Conservation (phyloP, 2,888 invertebrate genomes). For the Nebria salina region DNA sequence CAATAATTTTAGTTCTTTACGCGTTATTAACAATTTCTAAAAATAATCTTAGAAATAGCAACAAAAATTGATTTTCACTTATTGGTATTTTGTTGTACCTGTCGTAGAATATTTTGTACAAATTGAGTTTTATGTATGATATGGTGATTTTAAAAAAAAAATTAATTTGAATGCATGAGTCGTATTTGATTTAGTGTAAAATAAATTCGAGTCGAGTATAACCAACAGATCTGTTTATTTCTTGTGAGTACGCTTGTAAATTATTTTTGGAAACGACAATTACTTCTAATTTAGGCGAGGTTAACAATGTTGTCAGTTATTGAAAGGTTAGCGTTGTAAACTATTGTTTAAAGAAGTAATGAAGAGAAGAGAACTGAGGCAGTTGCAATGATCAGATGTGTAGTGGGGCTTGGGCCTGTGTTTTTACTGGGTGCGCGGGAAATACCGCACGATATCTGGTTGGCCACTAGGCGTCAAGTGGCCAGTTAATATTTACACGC, state of each 20-base stretch:
- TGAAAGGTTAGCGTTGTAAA: neutral
- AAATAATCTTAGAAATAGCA: no score
- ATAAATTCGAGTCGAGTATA: neutral
- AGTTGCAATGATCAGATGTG: neutral
- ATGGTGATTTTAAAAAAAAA: no score
- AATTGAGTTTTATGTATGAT: no score
- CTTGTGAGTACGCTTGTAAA: neutral
- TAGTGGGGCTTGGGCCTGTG: neutral
- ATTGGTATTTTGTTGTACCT: no score
- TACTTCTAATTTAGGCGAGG: conserved; percentile 1
- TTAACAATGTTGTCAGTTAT: neutral
- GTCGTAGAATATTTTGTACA: no score
- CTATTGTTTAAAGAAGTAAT: neutral
- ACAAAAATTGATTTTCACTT: no score
- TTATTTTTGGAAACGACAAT: neutral
- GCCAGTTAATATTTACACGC: conserved; percentile 46
- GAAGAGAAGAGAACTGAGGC: neutral
- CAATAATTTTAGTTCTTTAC: no score
- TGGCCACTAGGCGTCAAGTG: conserved; percentile 43
- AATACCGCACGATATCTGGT: neutral
- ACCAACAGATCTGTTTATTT: neutral
- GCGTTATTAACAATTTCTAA: no score
- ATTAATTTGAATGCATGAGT: no score
- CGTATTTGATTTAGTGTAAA: neutral
- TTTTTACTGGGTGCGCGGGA: neutral